Evolutionary conservation across 2,797 vertebrate genomes (phyloP), one percentile per base, ranked within the genome.

Genomic region (Rhinogobio ventralis): DNA sequence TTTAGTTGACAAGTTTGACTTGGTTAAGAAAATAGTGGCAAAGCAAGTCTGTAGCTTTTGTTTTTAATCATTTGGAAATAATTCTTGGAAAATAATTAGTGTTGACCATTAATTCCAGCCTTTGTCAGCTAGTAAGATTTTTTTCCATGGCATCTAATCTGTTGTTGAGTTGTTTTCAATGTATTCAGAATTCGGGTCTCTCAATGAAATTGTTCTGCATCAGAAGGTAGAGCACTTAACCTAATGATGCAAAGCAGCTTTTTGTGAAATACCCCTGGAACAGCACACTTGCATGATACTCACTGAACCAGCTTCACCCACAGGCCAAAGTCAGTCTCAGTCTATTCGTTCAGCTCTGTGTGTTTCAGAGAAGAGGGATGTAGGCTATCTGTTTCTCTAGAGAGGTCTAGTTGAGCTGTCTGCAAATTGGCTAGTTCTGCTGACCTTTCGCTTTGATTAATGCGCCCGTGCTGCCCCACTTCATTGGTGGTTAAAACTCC

Each of bases 371-470:
- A 79, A 73, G 83, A 82, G 30, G 25, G 89, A 89, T 42, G 45
- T 51, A 46, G 84, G 83, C 79, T 92, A 92, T 94, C 93, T 91
- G 93, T 94, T 94, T 93, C 92, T 93, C 90, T 91, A 93, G 92
- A 91, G 93, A 92, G 91, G 91, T 93, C 93, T 93, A 88, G 89
- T 89, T 88, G 92, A 91, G 91, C 90, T 88, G 88, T 84, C 90
- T 93, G 90, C 92, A 95, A 95, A 95, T 94, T 94, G 94, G 93
- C 91, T 95, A 95, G 94, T 94, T 93, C 92, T 92, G 88, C 89
- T 94, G 94, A 95, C 94, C 94, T 95, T 95, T 94, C 85, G 89
- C 89, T 92, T 93, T 95, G 95, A 96, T 95, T 93, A 95, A 95
- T 95, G 93, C 90, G 82, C 85, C 88, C 81, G 86, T 72, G 71